A percentile compares a stretch with the other conserved stretches of the same genome.
Conservation (phyloP, 2,113 vertebrate genomes). For the Phasianus colchicus region DNA sequence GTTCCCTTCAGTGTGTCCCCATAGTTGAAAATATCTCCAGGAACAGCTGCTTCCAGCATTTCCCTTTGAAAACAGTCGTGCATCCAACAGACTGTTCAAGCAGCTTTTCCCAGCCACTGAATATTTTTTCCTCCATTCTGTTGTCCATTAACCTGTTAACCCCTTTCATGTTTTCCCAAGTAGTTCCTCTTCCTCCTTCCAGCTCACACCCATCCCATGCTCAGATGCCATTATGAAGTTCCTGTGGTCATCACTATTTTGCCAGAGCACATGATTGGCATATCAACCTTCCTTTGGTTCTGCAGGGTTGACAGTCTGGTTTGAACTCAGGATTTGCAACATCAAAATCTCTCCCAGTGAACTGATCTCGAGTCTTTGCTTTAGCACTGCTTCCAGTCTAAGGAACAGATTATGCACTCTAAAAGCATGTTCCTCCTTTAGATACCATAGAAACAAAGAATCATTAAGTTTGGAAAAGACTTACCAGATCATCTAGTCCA, state of each 20-base stretch:
- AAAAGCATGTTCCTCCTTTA: background rate
- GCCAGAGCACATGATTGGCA: background rate
- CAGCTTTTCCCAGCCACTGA: conserved; percentile 8
- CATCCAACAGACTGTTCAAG: background rate
- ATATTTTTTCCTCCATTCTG: background rate
- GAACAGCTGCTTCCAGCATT: conserved; percentile 61
- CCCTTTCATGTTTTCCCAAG: background rate
- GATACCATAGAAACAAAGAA: background rate
- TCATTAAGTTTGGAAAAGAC: no score
- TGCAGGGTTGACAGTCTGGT: background rate
- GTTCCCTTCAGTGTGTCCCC: background rate
- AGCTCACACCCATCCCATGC: background rate
- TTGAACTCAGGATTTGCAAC: background rate
- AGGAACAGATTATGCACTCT: background rate
- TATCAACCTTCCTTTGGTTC: background rate
- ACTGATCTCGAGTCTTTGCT: background rate
- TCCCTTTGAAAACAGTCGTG: conserved; percentile 54
- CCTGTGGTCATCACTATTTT: background rate
- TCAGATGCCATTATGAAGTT: background rate
- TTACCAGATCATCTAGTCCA: no score
- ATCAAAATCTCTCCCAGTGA: background rate
- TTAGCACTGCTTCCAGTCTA: background rate
- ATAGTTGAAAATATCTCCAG: conserved; percentile 13
- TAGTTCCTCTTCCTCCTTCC: background rate
- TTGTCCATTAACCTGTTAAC: conserved; percentile 26